Percentiles rank a stretch among this genome's conserved stretches.
These are phyloP conservation scores for Platycercus adscitus DNA, from an alignment of 2,113 vertebrate species.

Conservation along the genomic window DNA sequence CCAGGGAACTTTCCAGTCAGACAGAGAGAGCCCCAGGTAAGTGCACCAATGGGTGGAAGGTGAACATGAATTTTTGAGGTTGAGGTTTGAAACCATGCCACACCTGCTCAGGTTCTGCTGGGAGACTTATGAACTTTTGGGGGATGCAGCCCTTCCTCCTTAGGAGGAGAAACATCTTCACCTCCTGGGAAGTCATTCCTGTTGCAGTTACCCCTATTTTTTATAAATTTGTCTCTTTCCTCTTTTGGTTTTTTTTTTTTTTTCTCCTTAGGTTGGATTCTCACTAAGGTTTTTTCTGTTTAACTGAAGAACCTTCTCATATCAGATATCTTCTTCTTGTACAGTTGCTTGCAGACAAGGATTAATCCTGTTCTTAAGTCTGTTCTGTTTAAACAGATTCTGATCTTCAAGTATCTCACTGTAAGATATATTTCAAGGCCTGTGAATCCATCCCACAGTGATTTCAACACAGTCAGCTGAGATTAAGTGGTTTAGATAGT, in stretches of 20 bases:
- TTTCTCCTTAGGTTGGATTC: neutral
- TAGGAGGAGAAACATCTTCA: neutral
- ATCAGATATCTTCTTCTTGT: neutral
- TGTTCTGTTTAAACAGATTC: slow-evolving; percentile 1
- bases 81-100: neutral
- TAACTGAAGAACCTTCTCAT: neutral
- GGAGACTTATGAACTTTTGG: neutral
- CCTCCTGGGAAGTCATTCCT: neutral
- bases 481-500: neutral
- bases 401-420: neutral
- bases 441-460: neutral
- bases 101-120: neutral
- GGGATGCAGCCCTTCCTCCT: neutral
- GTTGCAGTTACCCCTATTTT: neutral
- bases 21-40: neutral
- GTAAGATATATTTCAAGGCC: neutral
- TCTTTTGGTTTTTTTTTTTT: neutral
- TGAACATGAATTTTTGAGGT: neutral
- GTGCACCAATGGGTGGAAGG: rapidly evolving
- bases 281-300: neutral
- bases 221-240: neutral
- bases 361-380: neutral
- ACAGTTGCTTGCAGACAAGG: neutral
- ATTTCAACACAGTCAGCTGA: neutral
- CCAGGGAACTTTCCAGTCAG: neutral